These are phyloP conservation scores for Lamellibrachia luymesi DNA, from an alignment of 1,140 invertebrate genomes.

Conservation along the genomic window DNA sequence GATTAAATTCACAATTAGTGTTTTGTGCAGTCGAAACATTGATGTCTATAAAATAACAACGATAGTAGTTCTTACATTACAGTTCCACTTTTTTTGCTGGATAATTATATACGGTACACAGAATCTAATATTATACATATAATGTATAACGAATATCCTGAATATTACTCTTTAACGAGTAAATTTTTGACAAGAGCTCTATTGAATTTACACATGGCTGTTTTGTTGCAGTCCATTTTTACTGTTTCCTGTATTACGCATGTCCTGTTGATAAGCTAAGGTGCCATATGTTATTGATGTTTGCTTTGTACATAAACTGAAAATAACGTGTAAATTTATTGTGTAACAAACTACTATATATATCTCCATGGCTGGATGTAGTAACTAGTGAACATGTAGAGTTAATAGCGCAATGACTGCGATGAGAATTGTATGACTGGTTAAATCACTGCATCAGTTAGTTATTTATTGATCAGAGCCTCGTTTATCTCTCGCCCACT, in stretches of 20 bases:
- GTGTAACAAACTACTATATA: not conserved
- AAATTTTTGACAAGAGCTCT: too few relatives aligned
- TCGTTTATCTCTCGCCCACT: not conserved
- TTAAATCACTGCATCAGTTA: not conserved
- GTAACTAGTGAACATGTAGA: not conserved
- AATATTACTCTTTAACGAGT: not conserved
- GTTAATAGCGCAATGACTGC: not conserved
- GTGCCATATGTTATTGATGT: not conserved
- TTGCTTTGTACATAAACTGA: not conserved
- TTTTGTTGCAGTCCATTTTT: not conserved
- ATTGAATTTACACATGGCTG: not conserved
- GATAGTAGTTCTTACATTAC: not conserved
- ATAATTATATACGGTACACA: not conserved
- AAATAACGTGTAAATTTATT: not conserved
- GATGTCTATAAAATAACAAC: not conserved
- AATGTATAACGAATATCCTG: not conserved
- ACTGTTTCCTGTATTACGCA: not conserved
- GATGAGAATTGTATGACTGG: not conserved
- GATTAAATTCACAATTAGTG: not conserved
- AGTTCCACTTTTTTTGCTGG: not conserved
- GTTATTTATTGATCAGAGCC: not conserved
- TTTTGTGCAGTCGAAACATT: not conserved
- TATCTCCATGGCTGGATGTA: not conserved
- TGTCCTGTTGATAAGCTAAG: not conserved
- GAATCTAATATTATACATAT: too few relatives aligned